A percentile compares a stretch with the other conserved stretches of the same genome.
Evolutionary conservation across 1,140 invertebrate genomes (phyloP).

Genomic region (Neodiprion virginianus): DNA sequence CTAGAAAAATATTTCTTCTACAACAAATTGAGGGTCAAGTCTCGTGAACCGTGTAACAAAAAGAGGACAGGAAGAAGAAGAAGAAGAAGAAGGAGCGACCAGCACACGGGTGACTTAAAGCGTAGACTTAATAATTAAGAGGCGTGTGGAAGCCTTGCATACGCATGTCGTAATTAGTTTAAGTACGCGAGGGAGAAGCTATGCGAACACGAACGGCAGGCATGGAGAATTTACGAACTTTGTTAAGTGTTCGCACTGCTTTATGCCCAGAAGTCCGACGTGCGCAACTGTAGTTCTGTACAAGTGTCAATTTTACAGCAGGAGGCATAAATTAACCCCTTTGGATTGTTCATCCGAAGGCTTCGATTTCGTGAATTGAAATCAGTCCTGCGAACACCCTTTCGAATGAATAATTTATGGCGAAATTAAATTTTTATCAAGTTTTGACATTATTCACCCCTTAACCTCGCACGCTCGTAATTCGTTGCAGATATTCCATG

Average conservation of each 20-base stretch:
- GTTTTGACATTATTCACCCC: conserved; percentile 37
- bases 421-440: conserved; percentile 21
- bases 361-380: too few species aligned
- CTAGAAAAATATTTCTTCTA: conserved; percentile 37
- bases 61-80: not conserved
- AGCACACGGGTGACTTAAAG: conserved; percentile 38
- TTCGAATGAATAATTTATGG: conserved; percentile 32
- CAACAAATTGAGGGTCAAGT: not conserved
- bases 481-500: conserved; percentile 19
- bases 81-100: not conserved
- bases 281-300: too few species aligned
- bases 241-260: not conserved
- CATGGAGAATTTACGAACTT: not conserved
- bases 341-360: too few species aligned
- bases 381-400: not conserved
- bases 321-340: too few species aligned
- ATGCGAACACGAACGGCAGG: not conserved
- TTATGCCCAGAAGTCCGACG: not conserved
- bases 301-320: too few species aligned
- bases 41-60: conserved; percentile 16
- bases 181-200: not conserved
- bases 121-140: conserved; percentile 40
- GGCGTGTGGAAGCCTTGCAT: conserved; percentile 36
- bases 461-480: conserved; percentile 28
- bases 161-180: conserved; percentile 43